Conservation (phyloP, 2,113 vertebrate species). For the Thomomys bottae region DNA sequence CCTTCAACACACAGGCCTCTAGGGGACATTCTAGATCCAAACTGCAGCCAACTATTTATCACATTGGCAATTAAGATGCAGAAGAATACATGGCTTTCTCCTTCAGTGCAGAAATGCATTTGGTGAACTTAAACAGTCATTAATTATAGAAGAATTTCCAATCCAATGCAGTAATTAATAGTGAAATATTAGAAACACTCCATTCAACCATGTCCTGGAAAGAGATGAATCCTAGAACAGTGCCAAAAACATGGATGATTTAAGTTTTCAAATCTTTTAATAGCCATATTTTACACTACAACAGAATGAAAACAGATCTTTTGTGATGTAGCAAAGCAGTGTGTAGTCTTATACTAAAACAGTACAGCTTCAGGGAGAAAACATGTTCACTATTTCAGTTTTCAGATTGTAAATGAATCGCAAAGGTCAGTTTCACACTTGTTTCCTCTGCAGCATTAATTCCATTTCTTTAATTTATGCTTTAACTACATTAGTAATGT, state of each 20-base stretch:
- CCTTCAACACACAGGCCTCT: not conserved
- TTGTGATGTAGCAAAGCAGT: not conserved
- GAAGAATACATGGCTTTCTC: not conserved
- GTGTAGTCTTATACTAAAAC: not conserved
- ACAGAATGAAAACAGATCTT: not conserved
- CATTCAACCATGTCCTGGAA: not conserved
- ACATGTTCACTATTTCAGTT: not conserved
- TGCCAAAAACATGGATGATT: not conserved
- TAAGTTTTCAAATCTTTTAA: not conserved
- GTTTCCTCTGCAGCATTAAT: not conserved
- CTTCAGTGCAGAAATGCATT: not conserved
- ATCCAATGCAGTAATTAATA: not conserved
- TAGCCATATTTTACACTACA: not conserved
- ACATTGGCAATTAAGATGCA: not conserved
- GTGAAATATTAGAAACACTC: not conserved
- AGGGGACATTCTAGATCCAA: not conserved
- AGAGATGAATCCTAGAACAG: too few species aligned
- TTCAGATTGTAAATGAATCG: not conserved
- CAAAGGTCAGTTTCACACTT: not conserved
- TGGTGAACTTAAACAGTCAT: not conserved
- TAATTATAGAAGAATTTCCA: slow-evolving; percentile 8
- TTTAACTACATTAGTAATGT: too few species aligned
- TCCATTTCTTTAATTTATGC: not conserved
- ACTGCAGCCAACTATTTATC: not conserved
- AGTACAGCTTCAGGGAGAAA: not conserved